Evolutionary conservation across 2,797 vertebrate genomes (phyloP), one percentile per base, ranked within the genome.

Genomic region (Poecilia gillii): DNA sequence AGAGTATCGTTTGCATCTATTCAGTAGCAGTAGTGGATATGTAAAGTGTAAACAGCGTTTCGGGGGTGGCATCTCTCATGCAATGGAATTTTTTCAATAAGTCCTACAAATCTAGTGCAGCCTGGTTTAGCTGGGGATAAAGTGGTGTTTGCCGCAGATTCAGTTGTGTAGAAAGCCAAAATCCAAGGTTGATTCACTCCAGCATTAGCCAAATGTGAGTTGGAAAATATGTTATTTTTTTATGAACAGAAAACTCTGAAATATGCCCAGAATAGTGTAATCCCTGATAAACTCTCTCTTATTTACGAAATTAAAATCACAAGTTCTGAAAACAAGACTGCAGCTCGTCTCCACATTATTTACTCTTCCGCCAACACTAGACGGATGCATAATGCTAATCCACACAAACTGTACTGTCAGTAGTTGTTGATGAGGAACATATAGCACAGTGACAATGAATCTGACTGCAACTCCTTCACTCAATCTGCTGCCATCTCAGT

Each of bases 401-500:
- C 53, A 84, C 85, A 84, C 82, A 85, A 84, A 79, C 80, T 51
- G 74, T 68, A 75, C 74, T 6, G 73, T 82, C 73, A 73, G 47
- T 86, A 62, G 82, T 83, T 79, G 85, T 81, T 90, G 82, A 91
- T 85, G 91, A 85, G 86, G 84, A 88, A 83, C 83, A 90, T 86
- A 89, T 81, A 82, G 77, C 82, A 86, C 73, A 85, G 76, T 87
- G 85, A 92, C 76, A 86, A 53, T 73, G 57, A 81, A 77, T 85
- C 86, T 90, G 85, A 85, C 84, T 84, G 83, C 77, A 85, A 72
- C 84, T 79, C 85, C 81, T 81, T 93, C 92, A 88, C 68, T 90
- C 91, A 85, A 81, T 89, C 84, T 87, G 75, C 84, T 84, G 86
- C 82, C 83, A 80, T 88, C 91, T 92, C 90, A 91, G 90, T 92